Conservation (phyloP, 2,797 vertebrate species). For the Lagocephalus sceleratus region DNA sequence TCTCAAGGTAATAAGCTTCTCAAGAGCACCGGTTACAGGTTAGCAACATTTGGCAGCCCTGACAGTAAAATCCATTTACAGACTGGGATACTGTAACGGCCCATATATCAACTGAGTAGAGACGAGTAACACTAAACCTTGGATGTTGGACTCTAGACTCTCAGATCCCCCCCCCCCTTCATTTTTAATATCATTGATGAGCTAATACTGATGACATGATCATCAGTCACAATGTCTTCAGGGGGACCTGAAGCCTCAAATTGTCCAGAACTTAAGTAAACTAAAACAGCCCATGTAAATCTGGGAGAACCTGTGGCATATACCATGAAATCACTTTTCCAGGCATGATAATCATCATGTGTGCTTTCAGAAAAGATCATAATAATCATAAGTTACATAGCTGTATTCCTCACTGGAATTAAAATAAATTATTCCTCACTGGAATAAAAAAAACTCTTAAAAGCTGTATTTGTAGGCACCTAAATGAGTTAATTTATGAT, state of each 20-base stretch:
- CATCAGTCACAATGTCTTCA: too few species aligned
- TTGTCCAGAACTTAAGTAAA: conserved; percentile 40
- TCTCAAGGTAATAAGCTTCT: not conserved
- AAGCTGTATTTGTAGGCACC: conserved; percentile 60
- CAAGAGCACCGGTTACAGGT: conserved; percentile 1
- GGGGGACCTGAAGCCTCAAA: too few species aligned
- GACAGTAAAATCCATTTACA: conserved; percentile 15
- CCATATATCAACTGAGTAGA: conserved; percentile 15
- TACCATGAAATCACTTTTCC: conserved; percentile 35
- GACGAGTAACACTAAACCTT: conserved; percentile 21
- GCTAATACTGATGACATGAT: too few species aligned
- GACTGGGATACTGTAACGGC: conserved; percentile 39
- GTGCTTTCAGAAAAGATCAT: conserved; percentile 51
- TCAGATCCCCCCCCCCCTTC: conserved; percentile 30
- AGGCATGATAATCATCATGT: conserved; percentile 29
- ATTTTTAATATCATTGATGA: conserved; percentile 28
- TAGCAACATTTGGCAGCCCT: conserved; percentile 1
- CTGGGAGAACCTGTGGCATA: conserved; percentile 18
- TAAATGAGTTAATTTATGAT: conserved; percentile 51
- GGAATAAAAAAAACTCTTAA: conserved; percentile 17
- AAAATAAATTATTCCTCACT: too few species aligned
- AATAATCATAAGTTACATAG: conserved; percentile 52
- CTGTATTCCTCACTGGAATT: conserved; percentile 41
- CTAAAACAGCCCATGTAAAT: conserved; percentile 4
- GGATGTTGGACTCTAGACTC: conserved; percentile 12